A percentile compares a stretch with the other conserved stretches of the same genome.
Conservation (phyloP, 2,113 vertebrate species). For the Scomber colias region DNA sequence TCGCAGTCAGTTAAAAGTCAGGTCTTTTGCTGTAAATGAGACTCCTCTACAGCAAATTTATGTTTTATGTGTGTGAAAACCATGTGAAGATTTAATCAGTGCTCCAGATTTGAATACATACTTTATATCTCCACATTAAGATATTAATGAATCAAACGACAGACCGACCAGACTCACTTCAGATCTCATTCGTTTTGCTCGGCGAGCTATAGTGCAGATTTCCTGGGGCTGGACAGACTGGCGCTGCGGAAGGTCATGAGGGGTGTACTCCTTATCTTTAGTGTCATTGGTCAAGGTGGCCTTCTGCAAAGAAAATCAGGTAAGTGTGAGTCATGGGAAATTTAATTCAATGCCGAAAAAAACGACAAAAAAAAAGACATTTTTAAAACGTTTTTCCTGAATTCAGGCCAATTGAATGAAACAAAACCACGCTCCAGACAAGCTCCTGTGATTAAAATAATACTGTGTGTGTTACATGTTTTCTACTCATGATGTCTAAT, state of each 20-base stretch:
- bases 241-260: slow-evolving; percentile 94
- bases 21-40: background rate
- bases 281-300: slow-evolving; percentile 92
- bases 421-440: background rate
- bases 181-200: slow-evolving; percentile 92
- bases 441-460: background rate
- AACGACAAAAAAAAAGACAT: background rate
- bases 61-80: background rate
- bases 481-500: background rate
- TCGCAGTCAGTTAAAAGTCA: background rate
- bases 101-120: too few species aligned
- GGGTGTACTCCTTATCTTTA: slow-evolving; percentile 97
- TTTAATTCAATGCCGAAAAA: background rate
- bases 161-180: slow-evolving; percentile 85
- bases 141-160: background rate
- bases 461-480: background rate
- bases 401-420: background rate
- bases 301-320: slow-evolving; percentile 81
- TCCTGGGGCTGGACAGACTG: slow-evolving; percentile 92
- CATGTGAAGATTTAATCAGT: too few species aligned
- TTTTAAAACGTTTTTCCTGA: background rate
- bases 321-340: background rate
- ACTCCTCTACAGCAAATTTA: background rate
- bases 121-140: too few species aligned
- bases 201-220: slow-evolving; percentile 90